Evolutionary conservation across 2,797 vertebrate species (phyloP).

Genomic region (Melanotaenia boesemani): DNA sequence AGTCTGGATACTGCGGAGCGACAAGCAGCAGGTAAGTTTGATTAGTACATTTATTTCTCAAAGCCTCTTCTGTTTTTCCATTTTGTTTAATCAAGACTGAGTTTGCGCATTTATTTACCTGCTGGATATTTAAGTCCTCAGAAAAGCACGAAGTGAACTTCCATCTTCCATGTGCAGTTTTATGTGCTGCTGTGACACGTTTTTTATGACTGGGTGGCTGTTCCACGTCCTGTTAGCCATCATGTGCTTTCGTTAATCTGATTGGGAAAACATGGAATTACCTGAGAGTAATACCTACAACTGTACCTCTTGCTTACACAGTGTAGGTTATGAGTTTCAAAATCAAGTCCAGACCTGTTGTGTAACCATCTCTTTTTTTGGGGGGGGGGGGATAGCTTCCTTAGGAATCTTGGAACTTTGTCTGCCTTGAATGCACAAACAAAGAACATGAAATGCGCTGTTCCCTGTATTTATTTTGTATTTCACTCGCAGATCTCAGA

Average conservation of each 20-base stretch:
- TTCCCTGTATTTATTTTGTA: not conserved
- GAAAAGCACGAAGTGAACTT: not conserved
- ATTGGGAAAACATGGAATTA: slow-evolving; percentile 49
- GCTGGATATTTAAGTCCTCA: not conserved
- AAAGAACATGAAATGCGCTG: not conserved
- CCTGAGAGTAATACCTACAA: slow-evolving; percentile 23
- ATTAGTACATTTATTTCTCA: not conserved
- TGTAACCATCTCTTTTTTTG: slow-evolving; percentile 20
- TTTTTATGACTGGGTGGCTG: not conserved
- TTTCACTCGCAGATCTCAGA: slow-evolving; percentile 4
- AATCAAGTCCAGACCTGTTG: slow-evolving; percentile 61
- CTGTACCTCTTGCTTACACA: slow-evolving; percentile 43
- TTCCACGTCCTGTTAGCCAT: not conserved
- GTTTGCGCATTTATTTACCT: not conserved
- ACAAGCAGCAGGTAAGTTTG: slow-evolving; percentile 67
- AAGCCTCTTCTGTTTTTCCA: not conserved
- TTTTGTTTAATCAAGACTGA: not conserved
- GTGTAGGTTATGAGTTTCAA: slow-evolving; percentile 40
- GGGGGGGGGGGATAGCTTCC: too few species aligned
- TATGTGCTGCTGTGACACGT: slow-evolving; percentile 1
- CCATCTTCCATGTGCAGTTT: not conserved
- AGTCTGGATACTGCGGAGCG: slow-evolving; percentile 31
- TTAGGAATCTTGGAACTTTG: not conserved
- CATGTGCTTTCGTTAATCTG: slow-evolving; percentile 3
- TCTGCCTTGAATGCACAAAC: not conserved